Evolutionary conservation across 30 jellyfish, hydroid and myxozoan species (phyloP).

Genomic region (Aurelia aurita complex sp. Pacific): DNA sequence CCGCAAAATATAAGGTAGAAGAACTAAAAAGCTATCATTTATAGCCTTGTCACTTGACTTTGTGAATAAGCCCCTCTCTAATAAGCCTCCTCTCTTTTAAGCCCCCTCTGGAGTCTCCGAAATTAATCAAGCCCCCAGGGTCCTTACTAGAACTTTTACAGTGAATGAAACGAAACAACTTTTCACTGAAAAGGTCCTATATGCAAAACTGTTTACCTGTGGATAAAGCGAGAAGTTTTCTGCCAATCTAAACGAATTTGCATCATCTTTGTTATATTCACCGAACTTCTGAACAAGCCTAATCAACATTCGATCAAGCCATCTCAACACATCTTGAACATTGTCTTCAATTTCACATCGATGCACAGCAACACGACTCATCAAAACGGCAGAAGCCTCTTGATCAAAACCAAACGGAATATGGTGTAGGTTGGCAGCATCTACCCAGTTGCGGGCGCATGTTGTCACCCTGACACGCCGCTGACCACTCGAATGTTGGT

Average conservation of each 20-base stretch:
- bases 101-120: no score
- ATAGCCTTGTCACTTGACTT: no score
- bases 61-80: no score
- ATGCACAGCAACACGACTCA: slow-evolving; percentile 98
- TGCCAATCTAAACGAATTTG: slow-evolving; percentile 85
- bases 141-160: no score
- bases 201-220: slow-evolving; percentile 64
- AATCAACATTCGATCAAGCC: slow-evolving; percentile 97
- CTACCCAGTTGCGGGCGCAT: slow-evolving; percentile 99
- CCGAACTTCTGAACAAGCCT: slow-evolving; percentile 94
- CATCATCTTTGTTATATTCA: slow-evolving; percentile 89
- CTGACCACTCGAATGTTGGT: slow-evolving; percentile 96
- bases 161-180: no score
- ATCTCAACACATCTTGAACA: slow-evolving; percentile 96
- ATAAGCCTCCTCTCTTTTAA: no score
- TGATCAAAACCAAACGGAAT: slow-evolving; percentile 94
- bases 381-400: slow-evolving; percentile 99
- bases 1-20: no score
- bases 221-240: slow-evolving; percentile 97
- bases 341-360: slow-evolving; percentile 98
- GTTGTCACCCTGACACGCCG: slow-evolving; percentile 97
- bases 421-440: slow-evolving; percentile 91
- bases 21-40: no score
- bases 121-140: no score
- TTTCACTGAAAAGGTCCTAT: no score